Conservation (phyloP, 2,797 vertebrate genomes). For the Gymnothorax reevesii region DNA sequence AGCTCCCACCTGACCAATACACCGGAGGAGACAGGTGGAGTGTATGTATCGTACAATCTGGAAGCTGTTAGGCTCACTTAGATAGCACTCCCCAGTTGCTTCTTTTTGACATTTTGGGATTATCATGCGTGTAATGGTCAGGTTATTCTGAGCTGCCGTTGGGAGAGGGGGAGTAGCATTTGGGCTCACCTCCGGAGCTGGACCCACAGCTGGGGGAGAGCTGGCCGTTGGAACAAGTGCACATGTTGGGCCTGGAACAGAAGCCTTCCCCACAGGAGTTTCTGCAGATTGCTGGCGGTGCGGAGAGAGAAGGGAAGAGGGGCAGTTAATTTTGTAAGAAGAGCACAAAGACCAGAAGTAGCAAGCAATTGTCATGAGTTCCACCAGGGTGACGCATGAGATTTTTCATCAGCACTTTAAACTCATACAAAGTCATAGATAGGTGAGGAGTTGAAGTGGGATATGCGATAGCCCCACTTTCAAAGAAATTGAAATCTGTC, state of each 20-base stretch:
- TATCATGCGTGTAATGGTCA: neutral
- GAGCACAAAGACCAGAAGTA: neutral
- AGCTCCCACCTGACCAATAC: neutral
- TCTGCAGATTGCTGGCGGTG: conserved; percentile 83
- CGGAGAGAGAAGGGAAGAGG: conserved; percentile 23
- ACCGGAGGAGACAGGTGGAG: neutral
- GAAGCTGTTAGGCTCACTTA: neutral
- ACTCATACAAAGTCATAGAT: neutral
- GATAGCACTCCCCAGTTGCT: neutral
- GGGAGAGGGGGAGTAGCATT: neutral
- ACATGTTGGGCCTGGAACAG: conserved; percentile 93
- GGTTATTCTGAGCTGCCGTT: neutral
- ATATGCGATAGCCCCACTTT: no score
- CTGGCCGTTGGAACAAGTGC: conserved; percentile 87
- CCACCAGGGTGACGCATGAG: neutral
- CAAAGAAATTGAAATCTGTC: no score
- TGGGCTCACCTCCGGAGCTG: conserved; percentile 75
- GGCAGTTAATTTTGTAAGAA: neutral
- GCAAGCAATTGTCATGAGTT: neutral
- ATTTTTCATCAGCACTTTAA: neutral
- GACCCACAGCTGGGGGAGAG: conserved; percentile 86
- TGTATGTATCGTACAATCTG: neutral
- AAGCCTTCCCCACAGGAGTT: conserved; percentile 88
- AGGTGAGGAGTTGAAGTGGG: no score
- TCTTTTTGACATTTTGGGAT: neutral